phyloP scores from a whole-genome alignment of 2,888 invertebrate species.

The Drosophila neonasuta region DNA sequence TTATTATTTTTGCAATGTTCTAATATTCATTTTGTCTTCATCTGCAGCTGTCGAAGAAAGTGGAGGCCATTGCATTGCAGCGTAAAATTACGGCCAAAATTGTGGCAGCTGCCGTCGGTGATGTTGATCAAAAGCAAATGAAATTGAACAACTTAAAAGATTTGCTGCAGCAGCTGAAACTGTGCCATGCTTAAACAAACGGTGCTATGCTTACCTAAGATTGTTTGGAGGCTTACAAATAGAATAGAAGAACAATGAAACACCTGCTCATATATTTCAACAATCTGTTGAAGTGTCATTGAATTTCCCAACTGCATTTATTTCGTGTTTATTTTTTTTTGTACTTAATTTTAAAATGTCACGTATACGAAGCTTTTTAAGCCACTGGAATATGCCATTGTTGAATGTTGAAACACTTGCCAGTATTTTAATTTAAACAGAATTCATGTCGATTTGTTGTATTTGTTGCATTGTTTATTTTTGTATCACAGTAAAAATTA shows the following conservation, averaged over 20 bases:
- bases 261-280: constrained; percentile 17
- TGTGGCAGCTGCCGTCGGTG: constrained; percentile 61
- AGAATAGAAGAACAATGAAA: background rate
- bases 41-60: constrained; percentile 80
- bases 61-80: constrained; percentile 80
- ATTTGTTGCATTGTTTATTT: constrained; percentile 64
- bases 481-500: constrained; percentile 80
- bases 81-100: constrained; percentile 80
- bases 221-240: constrained; percentile 29
- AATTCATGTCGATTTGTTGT: constrained; percentile 15
- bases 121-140: constrained; percentile 24
- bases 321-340: constrained; percentile 17
- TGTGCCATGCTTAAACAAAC: constrained; percentile 61
- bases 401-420: constrained; percentile 4
- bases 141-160: constrained; percentile 65
- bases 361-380: constrained; percentile 35
- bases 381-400: constrained; percentile 19
- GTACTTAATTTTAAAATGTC: constrained; percentile 6
- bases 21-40: background rate
- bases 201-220: background rate
- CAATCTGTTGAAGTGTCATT: constrained; percentile 24
- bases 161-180: constrained; percentile 74
- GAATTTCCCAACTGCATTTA: constrained; percentile 5
- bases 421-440: constrained; percentile 24
- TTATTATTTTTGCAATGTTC: background rate